A percentile compares a stretch with the other conserved stretches of the same genome.
Evolutionary conservation across 2,888 invertebrate genomes (phyloP).

Genomic region (Spisula subtruncata): DNA sequence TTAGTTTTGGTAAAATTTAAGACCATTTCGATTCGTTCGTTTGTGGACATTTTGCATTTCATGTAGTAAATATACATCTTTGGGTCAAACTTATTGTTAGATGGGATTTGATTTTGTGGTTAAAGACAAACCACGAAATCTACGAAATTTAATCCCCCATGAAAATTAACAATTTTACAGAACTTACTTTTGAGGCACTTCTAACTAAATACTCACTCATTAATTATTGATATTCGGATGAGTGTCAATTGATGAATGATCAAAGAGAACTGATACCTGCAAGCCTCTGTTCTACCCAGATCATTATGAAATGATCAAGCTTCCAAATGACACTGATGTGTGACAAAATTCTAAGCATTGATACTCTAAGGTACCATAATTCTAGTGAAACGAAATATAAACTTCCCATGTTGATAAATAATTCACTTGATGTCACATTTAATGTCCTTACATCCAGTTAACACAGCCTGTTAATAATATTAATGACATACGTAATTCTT

Average conservation of each 20-base stretch:
- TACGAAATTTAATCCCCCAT: too few species aligned
- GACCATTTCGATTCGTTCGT: too few species aligned
- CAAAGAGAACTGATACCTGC: background rate
- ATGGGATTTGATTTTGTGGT: too few species aligned
- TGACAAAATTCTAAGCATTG: background rate
- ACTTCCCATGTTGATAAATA: conserved; percentile 1
- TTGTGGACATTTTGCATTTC: too few species aligned
- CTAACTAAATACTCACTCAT: conserved; percentile 10
- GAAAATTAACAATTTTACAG: too few species aligned
- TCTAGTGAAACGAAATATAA: conserved; percentile 18
- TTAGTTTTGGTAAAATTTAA: too few species aligned
- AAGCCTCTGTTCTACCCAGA: background rate
- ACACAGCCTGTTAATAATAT: conserved; percentile 29
- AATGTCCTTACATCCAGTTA: background rate
- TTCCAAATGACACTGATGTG: conserved; percentile 1
- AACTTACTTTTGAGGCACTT: background rate
- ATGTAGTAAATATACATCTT: too few species aligned
- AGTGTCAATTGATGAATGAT: background rate
- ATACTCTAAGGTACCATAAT: conserved; percentile 11
- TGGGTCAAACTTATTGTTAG: too few species aligned
- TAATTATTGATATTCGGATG: conserved; percentile 1
- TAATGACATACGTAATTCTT: conserved; percentile 14
- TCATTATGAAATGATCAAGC: conserved; percentile 5
- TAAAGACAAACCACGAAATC: too few species aligned
- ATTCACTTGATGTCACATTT: background rate